Evolutionary conservation across 2,797 vertebrate species (phyloP).

Genomic region (Acrossocheilus wenchowensis): DNA sequence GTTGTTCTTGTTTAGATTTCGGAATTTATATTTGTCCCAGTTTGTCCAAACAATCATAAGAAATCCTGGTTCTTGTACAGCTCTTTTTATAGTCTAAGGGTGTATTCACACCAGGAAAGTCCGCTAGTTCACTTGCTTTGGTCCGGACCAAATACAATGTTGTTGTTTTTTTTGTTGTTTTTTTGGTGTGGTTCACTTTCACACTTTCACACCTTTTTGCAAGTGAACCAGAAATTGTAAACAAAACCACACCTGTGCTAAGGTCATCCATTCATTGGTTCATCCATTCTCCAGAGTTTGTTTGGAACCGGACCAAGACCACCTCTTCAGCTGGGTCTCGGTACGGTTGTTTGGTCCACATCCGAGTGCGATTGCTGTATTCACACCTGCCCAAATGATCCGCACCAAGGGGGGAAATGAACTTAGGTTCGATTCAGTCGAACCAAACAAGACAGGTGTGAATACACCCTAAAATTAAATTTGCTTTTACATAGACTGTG

Average conservation of each 20-base stretch:
- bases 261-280: no score
- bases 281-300: no score
- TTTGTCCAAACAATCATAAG: neutral
- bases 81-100: neutral
- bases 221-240: no score
- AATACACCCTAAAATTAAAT: neutral
- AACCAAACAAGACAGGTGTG: neutral
- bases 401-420: neutral
- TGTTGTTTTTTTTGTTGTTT: no score
- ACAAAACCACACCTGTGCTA: no score
- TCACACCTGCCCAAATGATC: constrained; percentile 2
- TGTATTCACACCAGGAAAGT: no score
- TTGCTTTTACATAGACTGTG: neutral
- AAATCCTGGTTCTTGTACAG: neutral
- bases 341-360: neutral
- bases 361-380: neutral
- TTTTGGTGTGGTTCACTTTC: no score
- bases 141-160: no score
- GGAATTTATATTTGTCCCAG: neutral
- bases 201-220: no score
- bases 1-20: neutral
- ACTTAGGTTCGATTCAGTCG: neutral
- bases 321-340: no score
- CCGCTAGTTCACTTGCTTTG: no score
- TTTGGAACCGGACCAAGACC: no score